Percentiles rank a stretch among this genome's conserved stretches.
These are phyloP conservation scores for Byasa hedistus DNA, from an alignment of 2,888 invertebrate genomes.

Conservation along the genomic window DNA sequence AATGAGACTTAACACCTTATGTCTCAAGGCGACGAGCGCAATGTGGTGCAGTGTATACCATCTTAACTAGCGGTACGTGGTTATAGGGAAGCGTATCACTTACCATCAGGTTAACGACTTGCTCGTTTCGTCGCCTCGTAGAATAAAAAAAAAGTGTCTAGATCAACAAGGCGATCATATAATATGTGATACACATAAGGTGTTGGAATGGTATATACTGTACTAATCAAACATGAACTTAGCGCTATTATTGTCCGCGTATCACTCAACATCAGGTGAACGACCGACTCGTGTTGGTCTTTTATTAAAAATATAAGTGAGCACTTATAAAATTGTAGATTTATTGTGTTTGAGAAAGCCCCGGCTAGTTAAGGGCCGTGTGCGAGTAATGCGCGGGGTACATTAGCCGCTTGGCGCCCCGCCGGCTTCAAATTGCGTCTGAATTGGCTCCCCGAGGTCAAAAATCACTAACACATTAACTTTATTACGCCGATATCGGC, in stretches of 20 bases:
- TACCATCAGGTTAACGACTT: too few relatives aligned
- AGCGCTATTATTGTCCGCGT: background rate
- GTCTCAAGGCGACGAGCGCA: too few relatives aligned
- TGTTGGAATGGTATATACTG: too few relatives aligned
- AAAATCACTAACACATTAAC: constrained; percentile 61
- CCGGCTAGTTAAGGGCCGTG: background rate
- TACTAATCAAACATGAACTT: too few relatives aligned
- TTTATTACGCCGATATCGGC: constrained; percentile 57
- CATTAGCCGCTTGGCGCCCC: constrained; percentile 53
- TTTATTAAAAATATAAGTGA: background rate
- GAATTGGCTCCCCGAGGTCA: constrained; percentile 61
- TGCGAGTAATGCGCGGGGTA: constrained; percentile 35
- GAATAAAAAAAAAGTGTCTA: too few relatives aligned
- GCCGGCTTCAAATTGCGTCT: constrained; percentile 52
- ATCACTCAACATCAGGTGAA: background rate
- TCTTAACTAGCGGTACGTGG: too few relatives aligned
- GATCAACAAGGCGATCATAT: too few relatives aligned
- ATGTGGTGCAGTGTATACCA: too few relatives aligned
- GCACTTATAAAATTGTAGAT: background rate
- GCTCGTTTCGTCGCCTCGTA: too few relatives aligned
- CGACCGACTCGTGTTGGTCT: background rate
- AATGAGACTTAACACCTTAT: too few relatives aligned
- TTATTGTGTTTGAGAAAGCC: constrained; percentile 2
- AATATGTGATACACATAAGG: too few relatives aligned
- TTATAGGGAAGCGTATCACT: too few relatives aligned